Evolutionary conservation across 1,140 invertebrate species (phyloP).

Genomic region (Helicorthomorpha holstii): DNA sequence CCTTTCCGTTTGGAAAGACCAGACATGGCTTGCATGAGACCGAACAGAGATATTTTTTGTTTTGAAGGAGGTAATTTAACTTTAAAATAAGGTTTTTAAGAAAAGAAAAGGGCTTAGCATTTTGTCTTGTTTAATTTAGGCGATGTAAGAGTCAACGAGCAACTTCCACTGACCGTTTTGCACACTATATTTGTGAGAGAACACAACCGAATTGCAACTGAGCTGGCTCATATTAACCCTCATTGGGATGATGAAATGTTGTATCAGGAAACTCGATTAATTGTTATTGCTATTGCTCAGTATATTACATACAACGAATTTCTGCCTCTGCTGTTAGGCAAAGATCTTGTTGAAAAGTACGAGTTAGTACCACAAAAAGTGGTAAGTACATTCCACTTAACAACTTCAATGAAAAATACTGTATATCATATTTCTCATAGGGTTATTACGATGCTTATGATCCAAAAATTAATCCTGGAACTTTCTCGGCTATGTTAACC

Average conservation of each 20-base stretch:
- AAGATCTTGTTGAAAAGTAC: conserved; percentile 84
- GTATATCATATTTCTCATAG: conserved; percentile 1
- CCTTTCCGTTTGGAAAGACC: conserved; percentile 78
- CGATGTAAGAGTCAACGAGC: conserved; percentile 86
- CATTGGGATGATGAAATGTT: conserved; percentile 90
- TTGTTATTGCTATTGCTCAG: conserved; percentile 76
- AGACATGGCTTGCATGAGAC: conserved; percentile 79
- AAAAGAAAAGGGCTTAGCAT: background rate
- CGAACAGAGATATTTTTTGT: conserved; percentile 54
- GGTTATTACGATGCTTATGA: conserved; percentile 18
- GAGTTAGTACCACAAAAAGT: conserved; percentile 22
- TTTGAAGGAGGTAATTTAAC: conserved; percentile 47
- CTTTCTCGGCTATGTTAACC: conserved; percentile 26
- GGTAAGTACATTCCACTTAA: conserved; percentile 19
- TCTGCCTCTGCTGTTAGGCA: conserved; percentile 77
- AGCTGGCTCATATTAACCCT: conserved; percentile 59
- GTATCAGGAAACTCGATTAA: conserved; percentile 74
- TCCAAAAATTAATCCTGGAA: conserved; percentile 24
- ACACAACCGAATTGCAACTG: conserved; percentile 67
- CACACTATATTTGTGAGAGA: conserved; percentile 63
- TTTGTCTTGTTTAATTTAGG: conserved; percentile 30
- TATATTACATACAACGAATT: conserved; percentile 92
- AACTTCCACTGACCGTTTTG: conserved; percentile 73
- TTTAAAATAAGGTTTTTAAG: background rate
- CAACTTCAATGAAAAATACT: background rate